Base-by-base conservation (phyloP, 2,888 invertebrate genomes). In the Druceiella hillmani region DNA sequence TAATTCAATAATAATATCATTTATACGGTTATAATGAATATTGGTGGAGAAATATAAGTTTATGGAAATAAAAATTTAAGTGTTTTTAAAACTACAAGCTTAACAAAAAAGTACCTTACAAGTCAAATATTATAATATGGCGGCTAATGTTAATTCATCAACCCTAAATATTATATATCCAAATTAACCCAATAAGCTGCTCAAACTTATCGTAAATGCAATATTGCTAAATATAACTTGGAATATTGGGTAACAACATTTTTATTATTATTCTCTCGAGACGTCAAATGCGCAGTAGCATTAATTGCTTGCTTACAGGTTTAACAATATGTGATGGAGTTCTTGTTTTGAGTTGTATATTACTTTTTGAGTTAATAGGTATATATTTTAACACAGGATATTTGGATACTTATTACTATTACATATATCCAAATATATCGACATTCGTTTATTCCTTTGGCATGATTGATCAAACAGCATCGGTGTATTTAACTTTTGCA, bases 231-330 rank as follows among this genome's bases (percentile, higher is more conserved):
- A n/a, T n/a, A n/a, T n/a, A n/a, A n/a, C n/a, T n/a, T n/a, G 95
- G 94, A 4, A 79, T 94, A 44, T 74, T 91, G 28, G 95, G 94
- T 46, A 95, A 94, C 66, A 77, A 87, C 40, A 83, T 95, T 38
- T 84, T 93, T 25, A 88, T 91, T 75, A 81, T 93, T 43, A 92
- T 94, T 51, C 73, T 94, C 34, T 87, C 90, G 40, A 79, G 92
- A 37, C 92, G 93, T 14, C 87, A 94, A 64, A 95, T 97, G 95
- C 81, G 89, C 54, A 92, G 92, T 41, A 93, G 94, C 57, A 91
- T 95, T 57, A 95, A 95, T 66, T 90, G 92, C 63, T 79, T 95
- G 56, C 77, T 98, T 43, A 88, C 92, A 48, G 94, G 93, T 3
- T 75, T 98, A 51, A 95, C 97, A 13, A 79, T 90, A 52, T 93